Percentiles rank a stretch among this genome's conserved stretches.
phyloP scores from a whole-genome alignment of 1,140 invertebrate species.

The Pinna nobilis region DNA sequence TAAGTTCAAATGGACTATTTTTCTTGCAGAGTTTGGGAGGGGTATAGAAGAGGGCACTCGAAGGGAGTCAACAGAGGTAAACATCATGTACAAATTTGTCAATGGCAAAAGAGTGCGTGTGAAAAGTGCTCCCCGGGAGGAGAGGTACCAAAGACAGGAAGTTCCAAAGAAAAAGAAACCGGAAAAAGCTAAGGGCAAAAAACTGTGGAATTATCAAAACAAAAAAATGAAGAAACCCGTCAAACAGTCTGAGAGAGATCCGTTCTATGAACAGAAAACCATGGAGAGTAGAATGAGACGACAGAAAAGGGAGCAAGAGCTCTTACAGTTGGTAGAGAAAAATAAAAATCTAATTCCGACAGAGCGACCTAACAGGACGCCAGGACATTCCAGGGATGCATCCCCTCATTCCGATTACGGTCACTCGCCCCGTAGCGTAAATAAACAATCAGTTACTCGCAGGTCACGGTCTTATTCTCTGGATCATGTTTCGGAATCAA shows the following conservation, averaged over 20 bases:
- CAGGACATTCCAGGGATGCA: conserved; percentile 31
- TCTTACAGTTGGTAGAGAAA: conserved; percentile 62
- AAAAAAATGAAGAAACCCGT: conserved; percentile 51
- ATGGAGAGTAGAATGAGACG: conserved; percentile 56
- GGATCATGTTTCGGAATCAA: conserved; percentile 18
- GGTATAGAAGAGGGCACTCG: conserved; percentile 29
- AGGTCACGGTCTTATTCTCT: conserved; percentile 54
- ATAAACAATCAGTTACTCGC: conserved; percentile 25
- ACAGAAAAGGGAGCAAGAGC: conserved; percentile 54
- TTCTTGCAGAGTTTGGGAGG: conserved; percentile 36
- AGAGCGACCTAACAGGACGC: conserved; percentile 34
- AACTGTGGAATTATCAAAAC: conserved; percentile 69
- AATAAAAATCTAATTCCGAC: conserved; percentile 64
- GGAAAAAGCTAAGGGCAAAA: conserved; percentile 57
- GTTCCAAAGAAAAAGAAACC: conserved; percentile 44
- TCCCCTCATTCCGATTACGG: conserved; percentile 53
- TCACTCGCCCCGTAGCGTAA: conserved; percentile 39
- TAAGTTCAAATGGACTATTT: neutral
- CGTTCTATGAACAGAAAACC: conserved; percentile 61
- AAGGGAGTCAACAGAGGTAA: conserved; percentile 55
- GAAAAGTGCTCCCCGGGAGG: conserved; percentile 56
- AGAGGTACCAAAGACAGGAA: conserved; percentile 42
- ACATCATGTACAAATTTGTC: conserved; percentile 57
- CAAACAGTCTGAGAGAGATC: conserved; percentile 72
- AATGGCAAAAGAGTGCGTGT: conserved; percentile 54